phyloP scores from a whole-genome alignment of 2,888 invertebrate species.

The Selenia dentaria region DNA sequence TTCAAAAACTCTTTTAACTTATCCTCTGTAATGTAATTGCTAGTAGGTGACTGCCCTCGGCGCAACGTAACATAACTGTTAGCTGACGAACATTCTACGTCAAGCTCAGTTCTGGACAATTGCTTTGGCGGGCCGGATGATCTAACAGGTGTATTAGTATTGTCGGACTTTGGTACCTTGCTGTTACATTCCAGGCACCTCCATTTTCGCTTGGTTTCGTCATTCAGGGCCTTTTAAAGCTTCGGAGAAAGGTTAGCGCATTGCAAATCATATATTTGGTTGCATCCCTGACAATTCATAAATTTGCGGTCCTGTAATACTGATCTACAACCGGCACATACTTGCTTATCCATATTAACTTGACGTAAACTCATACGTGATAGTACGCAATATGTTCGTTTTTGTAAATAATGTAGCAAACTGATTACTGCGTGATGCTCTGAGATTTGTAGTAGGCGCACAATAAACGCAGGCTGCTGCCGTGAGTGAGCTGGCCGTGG shows the following conservation, averaged over 20 bases:
- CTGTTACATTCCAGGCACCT: constrained; percentile 1
- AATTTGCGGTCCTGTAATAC: not conserved
- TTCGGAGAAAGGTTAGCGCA: constrained; percentile 8
- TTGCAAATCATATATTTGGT: constrained; percentile 5
- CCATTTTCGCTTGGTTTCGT: constrained; percentile 4
- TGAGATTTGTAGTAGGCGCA: too few relatives aligned
- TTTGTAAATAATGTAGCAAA: too few relatives aligned
- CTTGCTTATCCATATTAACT: not conserved
- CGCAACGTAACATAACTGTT: not conserved
- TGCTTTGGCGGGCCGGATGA: not conserved
- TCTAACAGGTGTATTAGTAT: constrained; percentile 2
- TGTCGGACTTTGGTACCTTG: constrained; percentile 2
- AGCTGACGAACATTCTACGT: not conserved
- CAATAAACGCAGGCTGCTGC: too few relatives aligned
- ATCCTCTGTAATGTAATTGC: constrained; percentile 3
- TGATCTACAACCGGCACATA: not conserved
- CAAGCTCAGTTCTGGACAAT: not conserved
- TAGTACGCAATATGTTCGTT: too few relatives aligned
- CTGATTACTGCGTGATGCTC: too few relatives aligned
- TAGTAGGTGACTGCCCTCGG: not conserved
- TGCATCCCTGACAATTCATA: constrained; percentile 1
- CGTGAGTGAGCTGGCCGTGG: too few relatives aligned
- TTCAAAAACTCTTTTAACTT: not conserved
- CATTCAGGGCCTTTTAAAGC: constrained; percentile 1
- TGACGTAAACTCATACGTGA: too few relatives aligned